Percentiles rank a stretch among this genome's conserved stretches.
Evolutionary conservation across 2,797 vertebrate genomes (phyloP).

Genomic region (Discoglossus pictus): DNA sequence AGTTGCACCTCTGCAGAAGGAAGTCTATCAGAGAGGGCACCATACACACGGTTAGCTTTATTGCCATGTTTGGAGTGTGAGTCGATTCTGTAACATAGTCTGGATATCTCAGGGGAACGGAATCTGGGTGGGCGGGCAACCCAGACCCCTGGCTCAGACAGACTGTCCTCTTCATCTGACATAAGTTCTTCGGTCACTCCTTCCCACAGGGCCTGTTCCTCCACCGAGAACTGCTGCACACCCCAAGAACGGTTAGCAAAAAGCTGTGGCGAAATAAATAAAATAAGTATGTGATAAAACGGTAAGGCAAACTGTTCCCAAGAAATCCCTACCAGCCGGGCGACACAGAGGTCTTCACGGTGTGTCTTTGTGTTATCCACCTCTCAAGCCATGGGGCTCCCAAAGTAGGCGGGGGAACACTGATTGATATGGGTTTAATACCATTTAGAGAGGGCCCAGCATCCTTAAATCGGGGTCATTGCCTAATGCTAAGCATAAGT

Average conservation of each 20-base stretch:
- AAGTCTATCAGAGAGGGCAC: slow-evolving; percentile 64
- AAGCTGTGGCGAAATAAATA: slow-evolving; percentile 55
- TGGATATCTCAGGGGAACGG: slow-evolving; percentile 62
- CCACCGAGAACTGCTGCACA: slow-evolving; percentile 62
- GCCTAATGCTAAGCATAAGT: no score
- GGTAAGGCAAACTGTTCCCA: no score
- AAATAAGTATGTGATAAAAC: neutral
- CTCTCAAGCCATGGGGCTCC: no score
- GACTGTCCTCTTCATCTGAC: slow-evolving; percentile 72
- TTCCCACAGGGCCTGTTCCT: slow-evolving; percentile 66
- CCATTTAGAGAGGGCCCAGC: no score
- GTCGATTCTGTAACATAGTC: slow-evolving; percentile 69
- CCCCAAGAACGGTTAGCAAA: slow-evolving; percentile 69
- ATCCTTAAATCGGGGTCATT: no score
- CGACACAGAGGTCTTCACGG: no score
- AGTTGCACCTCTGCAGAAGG: slow-evolving; percentile 64
- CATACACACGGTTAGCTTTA: slow-evolving; percentile 66
- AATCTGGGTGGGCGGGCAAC: slow-evolving; percentile 68
- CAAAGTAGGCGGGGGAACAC: no score
- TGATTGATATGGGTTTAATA: no score
- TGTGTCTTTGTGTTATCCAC: no score
- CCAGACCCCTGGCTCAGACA: slow-evolving; percentile 68
- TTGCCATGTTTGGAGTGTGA: slow-evolving; percentile 69
- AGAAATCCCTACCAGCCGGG: no score
- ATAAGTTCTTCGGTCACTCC: slow-evolving; percentile 69